These are phyloP conservation scores for Laticauda laticaudata DNA, from an alignment of 2,113 vertebrate species.

Conservation along the genomic window DNA sequence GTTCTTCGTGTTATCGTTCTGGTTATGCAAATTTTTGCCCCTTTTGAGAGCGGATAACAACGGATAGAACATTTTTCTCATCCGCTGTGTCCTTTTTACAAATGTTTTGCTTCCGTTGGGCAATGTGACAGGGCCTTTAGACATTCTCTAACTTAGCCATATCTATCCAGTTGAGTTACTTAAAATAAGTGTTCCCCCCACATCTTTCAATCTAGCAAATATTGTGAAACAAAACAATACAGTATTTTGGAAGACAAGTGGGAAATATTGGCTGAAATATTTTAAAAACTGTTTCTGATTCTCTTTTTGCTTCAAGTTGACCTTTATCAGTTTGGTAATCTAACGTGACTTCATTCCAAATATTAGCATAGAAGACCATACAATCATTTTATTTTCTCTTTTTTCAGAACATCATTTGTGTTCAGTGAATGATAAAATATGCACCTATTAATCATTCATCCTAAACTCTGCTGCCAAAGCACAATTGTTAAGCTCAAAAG, in stretches of 20 bases:
- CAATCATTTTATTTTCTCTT: not conserved
- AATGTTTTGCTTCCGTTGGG: too few relatives aligned
- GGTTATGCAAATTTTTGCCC: too few relatives aligned
- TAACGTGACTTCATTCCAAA: not conserved
- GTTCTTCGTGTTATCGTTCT: too few relatives aligned
- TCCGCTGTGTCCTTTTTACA: too few relatives aligned
- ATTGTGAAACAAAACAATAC: constrained; percentile 27
- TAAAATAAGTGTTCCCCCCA: not conserved
- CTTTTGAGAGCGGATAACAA: too few relatives aligned
- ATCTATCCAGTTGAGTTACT: not conserved
- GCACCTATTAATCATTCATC: constrained; percentile 7
- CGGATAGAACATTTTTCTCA: too few relatives aligned
- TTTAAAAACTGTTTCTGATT: not conserved
- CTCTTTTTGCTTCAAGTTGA: not conserved
- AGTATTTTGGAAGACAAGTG: not conserved
- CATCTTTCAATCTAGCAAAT: not conserved
- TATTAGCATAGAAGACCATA: not conserved
- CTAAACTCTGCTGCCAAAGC: not conserved
- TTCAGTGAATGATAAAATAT: not conserved
- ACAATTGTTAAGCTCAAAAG: not conserved
- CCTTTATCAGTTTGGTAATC: not conserved
- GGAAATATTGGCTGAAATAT: not conserved
- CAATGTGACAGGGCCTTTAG: too few relatives aligned
- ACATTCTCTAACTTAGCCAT: not conserved
- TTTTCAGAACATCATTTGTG: not conserved